A percentile compares a stretch with the other conserved stretches of the same genome.
Evolutionary conservation across 2,888 invertebrate genomes (phyloP).

Genomic region (Andrena praecox): DNA sequence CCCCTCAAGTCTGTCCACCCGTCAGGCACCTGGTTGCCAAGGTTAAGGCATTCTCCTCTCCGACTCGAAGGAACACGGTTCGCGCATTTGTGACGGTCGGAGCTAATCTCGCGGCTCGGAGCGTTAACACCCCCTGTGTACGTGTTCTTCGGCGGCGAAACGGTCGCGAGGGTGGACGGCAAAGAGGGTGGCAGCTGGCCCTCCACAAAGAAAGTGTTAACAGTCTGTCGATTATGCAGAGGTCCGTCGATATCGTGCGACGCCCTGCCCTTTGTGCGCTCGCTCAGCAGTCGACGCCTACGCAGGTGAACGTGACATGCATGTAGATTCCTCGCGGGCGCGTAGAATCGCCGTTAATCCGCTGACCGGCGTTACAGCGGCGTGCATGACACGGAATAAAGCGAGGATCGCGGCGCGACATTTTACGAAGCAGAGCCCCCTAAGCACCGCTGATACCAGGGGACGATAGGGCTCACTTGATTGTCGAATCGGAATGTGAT

Average conservation of each 20-base stretch:
- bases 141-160: constrained; percentile 9
- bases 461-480: background rate
- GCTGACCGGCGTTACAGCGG: background rate
- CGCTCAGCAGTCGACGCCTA: background rate
- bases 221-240: constrained; percentile 48
- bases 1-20: background rate
- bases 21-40: background rate
- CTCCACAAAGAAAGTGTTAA: constrained; percentile 50
- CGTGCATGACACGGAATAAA: background rate
- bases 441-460: background rate
- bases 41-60: background rate
- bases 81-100: constrained; percentile 29
- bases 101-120: background rate
- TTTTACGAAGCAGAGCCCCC: background rate
- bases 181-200: constrained; percentile 16
- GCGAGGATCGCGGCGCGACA: background rate
- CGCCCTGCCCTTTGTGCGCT: constrained; percentile 19
- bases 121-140: constrained; percentile 16
- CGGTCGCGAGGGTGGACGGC: constrained; percentile 4
- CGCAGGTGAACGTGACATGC: background rate
- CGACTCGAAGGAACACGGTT: constrained; percentile 35
- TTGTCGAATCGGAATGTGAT: background rate
- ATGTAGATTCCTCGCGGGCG: background rate
- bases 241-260: constrained; percentile 33
- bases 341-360: constrained; percentile 14